Evolutionary conservation across 1,140 invertebrate genomes (phyloP).

Genomic region (Platyscapa corneri): DNA sequence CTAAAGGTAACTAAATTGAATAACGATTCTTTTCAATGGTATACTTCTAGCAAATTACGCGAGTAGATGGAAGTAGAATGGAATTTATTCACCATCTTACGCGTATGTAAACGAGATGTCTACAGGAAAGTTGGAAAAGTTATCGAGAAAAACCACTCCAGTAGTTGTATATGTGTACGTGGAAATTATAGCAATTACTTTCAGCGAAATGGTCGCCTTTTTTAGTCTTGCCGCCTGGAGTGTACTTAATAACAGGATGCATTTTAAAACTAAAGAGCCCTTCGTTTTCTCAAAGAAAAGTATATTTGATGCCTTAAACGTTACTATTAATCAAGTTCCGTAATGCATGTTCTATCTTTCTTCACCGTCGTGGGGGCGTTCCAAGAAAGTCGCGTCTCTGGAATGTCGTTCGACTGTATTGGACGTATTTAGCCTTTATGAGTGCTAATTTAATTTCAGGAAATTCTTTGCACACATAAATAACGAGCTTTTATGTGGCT

Average conservation of each 20-base stretch:
- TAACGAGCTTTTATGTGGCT: neutral
- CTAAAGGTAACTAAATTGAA: neutral
- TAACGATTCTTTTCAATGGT: neutral
- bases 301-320: constrained; percentile 11
- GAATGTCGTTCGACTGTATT: constrained; percentile 32
- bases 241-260: constrained; percentile 39
- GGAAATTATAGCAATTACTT: constrained; percentile 38
- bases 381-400: neutral
- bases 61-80: neutral
- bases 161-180: neutral
- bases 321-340: constrained; percentile 11
- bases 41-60: neutral
- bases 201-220: neutral
- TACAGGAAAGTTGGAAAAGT: neutral
- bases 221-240: neutral
- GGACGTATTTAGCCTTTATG: constrained; percentile 31
- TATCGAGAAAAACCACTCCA: constrained; percentile 2
- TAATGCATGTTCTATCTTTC: constrained; percentile 13
- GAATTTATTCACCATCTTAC: neutral
- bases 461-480: constrained; percentile 13
- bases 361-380: neutral
- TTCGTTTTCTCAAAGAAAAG: neutral
- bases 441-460: constrained; percentile 36
- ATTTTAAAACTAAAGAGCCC: constrained; percentile 29
- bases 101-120: neutral